Evolutionary conservation across 2,888 invertebrate species (phyloP).

Genomic region (Parelbella ahira): DNA sequence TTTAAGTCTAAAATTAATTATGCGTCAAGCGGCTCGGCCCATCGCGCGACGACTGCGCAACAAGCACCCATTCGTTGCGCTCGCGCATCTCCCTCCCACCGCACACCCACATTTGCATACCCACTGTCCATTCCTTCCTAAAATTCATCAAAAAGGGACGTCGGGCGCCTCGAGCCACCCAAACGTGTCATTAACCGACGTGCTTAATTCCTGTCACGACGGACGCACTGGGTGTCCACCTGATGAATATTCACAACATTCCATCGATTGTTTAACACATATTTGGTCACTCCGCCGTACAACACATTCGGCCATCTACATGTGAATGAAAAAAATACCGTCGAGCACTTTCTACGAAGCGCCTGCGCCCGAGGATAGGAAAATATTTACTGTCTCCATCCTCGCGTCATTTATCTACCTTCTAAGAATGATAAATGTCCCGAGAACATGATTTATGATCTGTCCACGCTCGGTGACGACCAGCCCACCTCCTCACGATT

Average conservation of each 20-base stretch:
- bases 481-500: slow-evolving; percentile 77
- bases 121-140: slow-evolving; percentile 58
- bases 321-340: slow-evolving; percentile 63
- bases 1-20: slow-evolving; percentile 74
- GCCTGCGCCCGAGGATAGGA: slow-evolving; percentile 54
- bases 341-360: slow-evolving; percentile 59
- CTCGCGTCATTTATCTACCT: slow-evolving; percentile 78
- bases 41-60: slow-evolving; percentile 58
- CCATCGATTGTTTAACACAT: slow-evolving; percentile 75
- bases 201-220: slow-evolving; percentile 77
- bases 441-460: slow-evolving; percentile 73
- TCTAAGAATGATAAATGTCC: slow-evolving; percentile 78
- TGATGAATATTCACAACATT: slow-evolving; percentile 78
- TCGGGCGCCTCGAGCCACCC: slow-evolving; percentile 69
- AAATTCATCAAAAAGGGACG: slow-evolving; percentile 65
- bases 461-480: slow-evolving; percentile 74
- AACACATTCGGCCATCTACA: slow-evolving; percentile 57
- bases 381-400: slow-evolving; percentile 75
- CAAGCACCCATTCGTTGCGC: slow-evolving; percentile 74
- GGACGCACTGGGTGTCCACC: slow-evolving; percentile 74
- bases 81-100: slow-evolving; percentile 67
- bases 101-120: slow-evolving; percentile 75
- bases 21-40: slow-evolving; percentile 60
- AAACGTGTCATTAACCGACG: slow-evolving; percentile 64
- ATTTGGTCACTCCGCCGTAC: slow-evolving; percentile 68